Conservation (phyloP, 2,113 vertebrate species). For the Rhizomys pruinosus region DNA sequence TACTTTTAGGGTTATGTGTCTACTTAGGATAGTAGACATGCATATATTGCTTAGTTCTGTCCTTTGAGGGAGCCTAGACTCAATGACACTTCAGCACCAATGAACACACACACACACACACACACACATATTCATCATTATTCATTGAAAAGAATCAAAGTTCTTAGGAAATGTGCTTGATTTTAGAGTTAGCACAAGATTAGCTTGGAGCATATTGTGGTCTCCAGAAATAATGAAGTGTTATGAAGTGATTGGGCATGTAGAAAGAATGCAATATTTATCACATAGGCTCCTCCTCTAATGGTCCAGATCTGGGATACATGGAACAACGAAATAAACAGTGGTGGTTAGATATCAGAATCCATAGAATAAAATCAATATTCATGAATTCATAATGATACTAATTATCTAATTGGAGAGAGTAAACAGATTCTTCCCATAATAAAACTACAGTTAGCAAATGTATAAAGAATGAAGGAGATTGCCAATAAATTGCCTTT, state of each 20-base stretch:
- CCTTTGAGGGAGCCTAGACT: neutral
- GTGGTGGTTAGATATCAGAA: neutral
- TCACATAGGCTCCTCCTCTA: neutral
- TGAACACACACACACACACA: too few species aligned
- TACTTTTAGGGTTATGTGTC: neutral
- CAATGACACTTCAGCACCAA: neutral
- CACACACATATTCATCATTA: neutral
- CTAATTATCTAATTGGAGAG: neutral
- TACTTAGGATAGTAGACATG: neutral
- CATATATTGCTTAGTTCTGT: neutral
- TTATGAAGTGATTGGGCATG: neutral
- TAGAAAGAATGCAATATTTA: neutral
- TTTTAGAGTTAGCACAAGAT: neutral
- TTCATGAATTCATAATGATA: neutral
- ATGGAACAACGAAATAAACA: neutral
- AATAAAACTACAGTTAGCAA: constrained; percentile 24
- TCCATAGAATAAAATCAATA: neutral
- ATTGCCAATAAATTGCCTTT: neutral
- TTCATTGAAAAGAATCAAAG: neutral
- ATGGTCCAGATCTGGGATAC: neutral
- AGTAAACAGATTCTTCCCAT: neutral
- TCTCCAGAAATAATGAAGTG: neutral
- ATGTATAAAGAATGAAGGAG: constrained; percentile 3
- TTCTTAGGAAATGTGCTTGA: neutral
- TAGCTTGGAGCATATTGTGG: neutral